A percentile compares a stretch with the other conserved stretches of the same genome.
Conservation (phyloP, 2,113 vertebrate species). For the Brienomyrus brachyistius region DNA sequence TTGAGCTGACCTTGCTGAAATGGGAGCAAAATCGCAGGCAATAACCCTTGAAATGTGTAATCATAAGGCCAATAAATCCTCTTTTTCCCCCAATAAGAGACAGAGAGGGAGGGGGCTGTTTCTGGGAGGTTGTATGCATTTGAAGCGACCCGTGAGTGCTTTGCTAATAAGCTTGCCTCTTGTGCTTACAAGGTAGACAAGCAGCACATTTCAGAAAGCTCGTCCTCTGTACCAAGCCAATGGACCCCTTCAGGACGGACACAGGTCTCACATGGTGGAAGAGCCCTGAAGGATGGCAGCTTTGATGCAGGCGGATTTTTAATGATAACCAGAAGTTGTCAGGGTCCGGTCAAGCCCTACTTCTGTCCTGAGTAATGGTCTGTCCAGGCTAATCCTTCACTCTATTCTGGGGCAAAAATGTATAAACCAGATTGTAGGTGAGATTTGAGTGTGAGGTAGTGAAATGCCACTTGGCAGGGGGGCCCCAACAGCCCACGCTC, state of each 20-base stretch:
- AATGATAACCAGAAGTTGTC: not conserved
- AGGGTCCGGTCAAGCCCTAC: not conserved
- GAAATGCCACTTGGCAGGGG: not conserved
- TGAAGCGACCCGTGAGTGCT: not conserved
- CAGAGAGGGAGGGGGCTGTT: slow-evolving; percentile 39
- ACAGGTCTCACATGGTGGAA: not conserved
- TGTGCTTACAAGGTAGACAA: not conserved
- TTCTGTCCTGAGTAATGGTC: slow-evolving; percentile 12
- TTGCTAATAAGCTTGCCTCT: not conserved
- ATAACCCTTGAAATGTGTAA: slow-evolving; percentile 55
- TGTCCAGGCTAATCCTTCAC: slow-evolving; percentile 20
- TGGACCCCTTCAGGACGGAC: not conserved
- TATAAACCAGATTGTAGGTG: not conserved
- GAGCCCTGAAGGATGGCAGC: not conserved
- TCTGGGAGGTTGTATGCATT: not conserved
- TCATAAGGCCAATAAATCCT: slow-evolving; percentile 59
- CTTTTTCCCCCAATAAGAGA: slow-evolving; percentile 53
- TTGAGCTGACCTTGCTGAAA: slow-evolving; percentile 42
- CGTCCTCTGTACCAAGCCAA: slow-evolving; percentile 1
- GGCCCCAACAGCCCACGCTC: not conserved
- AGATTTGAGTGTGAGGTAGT: slow-evolving; percentile 15
- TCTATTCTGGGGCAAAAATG: not conserved
- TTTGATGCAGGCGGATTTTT: not conserved
- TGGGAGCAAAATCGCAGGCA: slow-evolving; percentile 39
- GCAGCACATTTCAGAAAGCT: not conserved